phyloP scores from a whole-genome alignment of 2,888 invertebrate genomes.

The Caenorhabditis japonica region DNA sequence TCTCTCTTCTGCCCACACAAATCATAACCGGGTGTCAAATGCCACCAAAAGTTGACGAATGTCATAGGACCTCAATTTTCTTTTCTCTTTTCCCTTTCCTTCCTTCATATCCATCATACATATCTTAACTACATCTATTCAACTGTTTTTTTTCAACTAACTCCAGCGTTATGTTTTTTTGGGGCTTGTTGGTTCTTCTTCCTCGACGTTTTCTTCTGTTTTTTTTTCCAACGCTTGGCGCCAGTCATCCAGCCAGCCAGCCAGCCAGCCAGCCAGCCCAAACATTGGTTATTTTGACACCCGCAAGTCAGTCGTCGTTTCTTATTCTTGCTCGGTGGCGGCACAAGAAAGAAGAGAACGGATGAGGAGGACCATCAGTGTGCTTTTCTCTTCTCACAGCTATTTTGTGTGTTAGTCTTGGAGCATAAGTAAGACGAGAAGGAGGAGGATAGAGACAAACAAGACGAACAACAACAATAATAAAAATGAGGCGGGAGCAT shows the following conservation, averaged over 20 bases:
- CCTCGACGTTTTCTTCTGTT: conserved; percentile 1
- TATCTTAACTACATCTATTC: no score
- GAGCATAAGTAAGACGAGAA: neutral
- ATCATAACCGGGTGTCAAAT: no score
- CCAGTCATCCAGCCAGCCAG: no score
- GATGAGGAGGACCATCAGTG: neutral
- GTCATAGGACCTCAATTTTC: no score
- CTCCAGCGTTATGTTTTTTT: conserved; percentile 12
- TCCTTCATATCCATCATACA: no score
- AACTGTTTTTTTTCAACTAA: no score
- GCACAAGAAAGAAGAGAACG: neutral
- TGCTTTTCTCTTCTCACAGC: neutral
- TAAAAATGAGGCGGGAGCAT: conserved; percentile 22
- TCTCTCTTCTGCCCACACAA: no score
- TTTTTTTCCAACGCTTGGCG: neutral
- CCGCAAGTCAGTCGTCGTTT: conserved; percentile 1
- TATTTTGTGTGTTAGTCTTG: conserved; percentile 10
- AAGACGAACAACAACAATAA: conserved; percentile 42
- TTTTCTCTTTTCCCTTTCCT: no score
- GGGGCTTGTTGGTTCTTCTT: no score
- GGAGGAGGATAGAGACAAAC: conserved; percentile 25
- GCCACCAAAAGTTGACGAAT: no score
- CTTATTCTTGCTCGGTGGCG: neutral
- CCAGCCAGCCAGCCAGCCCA: neutral
- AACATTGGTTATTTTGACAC: conserved; percentile 19